Evolutionary conservation across 2,797 vertebrate species (phyloP), one percentile per base, ranked within the genome.

Genomic region (Chaenodraco wilsoni): DNA sequence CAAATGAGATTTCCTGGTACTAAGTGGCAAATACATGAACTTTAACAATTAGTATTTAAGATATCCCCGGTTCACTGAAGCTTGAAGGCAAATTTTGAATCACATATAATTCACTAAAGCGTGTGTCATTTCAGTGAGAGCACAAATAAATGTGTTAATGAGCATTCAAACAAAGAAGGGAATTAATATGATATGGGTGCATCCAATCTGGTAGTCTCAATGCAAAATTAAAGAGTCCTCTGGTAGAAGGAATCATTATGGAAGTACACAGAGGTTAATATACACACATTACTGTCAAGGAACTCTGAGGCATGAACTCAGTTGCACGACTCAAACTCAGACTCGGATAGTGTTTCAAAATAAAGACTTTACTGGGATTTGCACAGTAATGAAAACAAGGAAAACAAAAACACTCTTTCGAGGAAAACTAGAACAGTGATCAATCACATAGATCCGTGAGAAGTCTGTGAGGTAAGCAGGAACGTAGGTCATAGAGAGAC

Each of bases 41-140:
- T 74, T 89, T 82, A 84, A 87, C 81, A 90, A 89, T 89, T 84
- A 76, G 76, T 86, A 76, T 90, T 84, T 89, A 77, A 80, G 76
- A 82, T 86, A 84, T 80, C 64, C 75, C 72, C 66, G 58, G 76
- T 51, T 69, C 72, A 56, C 46, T 85, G 87, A 62, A 59, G 85
- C 84, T 82, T 84, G 81, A 90, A 82, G 70, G 84, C 56, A 85
- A 77, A 84, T 68, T 78, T 63, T 81, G 76, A 85, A 78, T 76
- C 75, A 75, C 72, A 69, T 67, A 79, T 79, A 84, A 89, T 88
- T 85, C 73, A 81, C 63, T 64, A 76, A 82, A 82, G 72, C 23
- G 16, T 78, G 65, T 81, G 65, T 85, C 75, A 84, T 87, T 86
- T 88, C 65, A 76, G 71, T 48, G 16, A 76, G 65, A 73, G 66